phyloP scores from a whole-genome alignment of 2,888 invertebrate species.

The Troilus luridus region DNA sequence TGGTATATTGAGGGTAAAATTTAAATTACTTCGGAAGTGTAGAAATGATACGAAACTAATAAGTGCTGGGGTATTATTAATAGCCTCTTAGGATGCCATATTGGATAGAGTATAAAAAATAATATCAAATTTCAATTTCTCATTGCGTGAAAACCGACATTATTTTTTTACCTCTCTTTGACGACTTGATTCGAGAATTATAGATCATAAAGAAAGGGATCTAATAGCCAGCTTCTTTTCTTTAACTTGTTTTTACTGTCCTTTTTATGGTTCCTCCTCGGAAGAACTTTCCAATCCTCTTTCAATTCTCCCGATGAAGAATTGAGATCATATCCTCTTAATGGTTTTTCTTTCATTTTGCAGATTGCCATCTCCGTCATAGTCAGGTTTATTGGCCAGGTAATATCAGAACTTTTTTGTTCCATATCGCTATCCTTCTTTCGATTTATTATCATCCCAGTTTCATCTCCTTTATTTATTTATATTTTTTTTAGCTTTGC shows the following conservation, averaged over 20 bases:
- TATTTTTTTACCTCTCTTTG: too few relatives aligned
- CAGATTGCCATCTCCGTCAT: not conserved
- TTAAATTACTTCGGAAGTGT: too few relatives aligned
- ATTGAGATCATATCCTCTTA: not conserved
- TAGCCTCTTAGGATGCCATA: too few relatives aligned
- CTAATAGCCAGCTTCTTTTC: not conserved
- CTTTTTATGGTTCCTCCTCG: not conserved
- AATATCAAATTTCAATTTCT: too few relatives aligned
- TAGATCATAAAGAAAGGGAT: not conserved
- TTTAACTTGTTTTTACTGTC: not conserved
- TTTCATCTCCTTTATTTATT: not conserved
- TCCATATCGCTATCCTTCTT: not conserved
- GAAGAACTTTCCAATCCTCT: not conserved
- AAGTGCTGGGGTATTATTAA: too few relatives aligned
- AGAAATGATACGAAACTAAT: too few relatives aligned
- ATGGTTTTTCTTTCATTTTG: slow-evolving; percentile 16
- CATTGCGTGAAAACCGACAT: too few relatives aligned
- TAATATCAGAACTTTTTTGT: not conserved
- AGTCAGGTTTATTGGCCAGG: not conserved
- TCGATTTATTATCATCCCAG: not conserved
- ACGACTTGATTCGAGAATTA: not conserved
- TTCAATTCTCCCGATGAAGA: not conserved
- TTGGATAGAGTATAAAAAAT: too few relatives aligned
- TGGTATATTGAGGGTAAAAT: too few relatives aligned
- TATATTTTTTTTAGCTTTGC: not conserved